Conservation (phyloP, 2,113 vertebrate genomes). For the Heterocephalus glaber region DNA sequence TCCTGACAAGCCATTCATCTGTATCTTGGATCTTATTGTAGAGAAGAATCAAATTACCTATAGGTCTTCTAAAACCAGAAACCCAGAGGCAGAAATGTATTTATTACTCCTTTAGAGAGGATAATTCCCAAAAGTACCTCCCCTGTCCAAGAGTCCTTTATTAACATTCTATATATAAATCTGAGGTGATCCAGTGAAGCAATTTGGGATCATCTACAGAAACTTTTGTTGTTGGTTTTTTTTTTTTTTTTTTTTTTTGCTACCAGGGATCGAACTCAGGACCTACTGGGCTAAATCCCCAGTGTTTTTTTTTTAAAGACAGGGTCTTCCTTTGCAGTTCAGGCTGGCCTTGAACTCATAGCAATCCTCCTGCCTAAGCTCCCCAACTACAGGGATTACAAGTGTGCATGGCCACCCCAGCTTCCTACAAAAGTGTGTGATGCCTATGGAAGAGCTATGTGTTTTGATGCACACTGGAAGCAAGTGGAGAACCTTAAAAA, state of each 20-base stretch:
- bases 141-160: constrained; percentile 15
- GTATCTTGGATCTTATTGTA: not conserved
- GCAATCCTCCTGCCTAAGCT: not conserved
- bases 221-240: too few relatives aligned
- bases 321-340: not conserved
- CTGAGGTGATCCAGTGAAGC: not conserved
- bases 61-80: constrained; percentile 42
- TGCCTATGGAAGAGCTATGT: not conserved
- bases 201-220: not conserved
- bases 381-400: not conserved
- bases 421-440: not conserved
- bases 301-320: too few relatives aligned
- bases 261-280: too few relatives aligned
- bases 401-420: not conserved
- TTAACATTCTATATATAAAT: not conserved
- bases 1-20: not conserved
- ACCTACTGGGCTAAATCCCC: too few relatives aligned
- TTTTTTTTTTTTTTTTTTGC: too few relatives aligned
- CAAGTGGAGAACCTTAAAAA: not conserved
- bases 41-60: constrained; percentile 42
- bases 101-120: constrained; percentile 20
- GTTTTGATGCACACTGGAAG: not conserved
- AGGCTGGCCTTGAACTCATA: not conserved
- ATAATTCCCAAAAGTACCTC: constrained; percentile 38
- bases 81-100: constrained; percentile 27